These are phyloP conservation scores for Heliothis peltigera DNA, from an alignment of 2,888 invertebrate genomes.

Conservation along the genomic window DNA sequence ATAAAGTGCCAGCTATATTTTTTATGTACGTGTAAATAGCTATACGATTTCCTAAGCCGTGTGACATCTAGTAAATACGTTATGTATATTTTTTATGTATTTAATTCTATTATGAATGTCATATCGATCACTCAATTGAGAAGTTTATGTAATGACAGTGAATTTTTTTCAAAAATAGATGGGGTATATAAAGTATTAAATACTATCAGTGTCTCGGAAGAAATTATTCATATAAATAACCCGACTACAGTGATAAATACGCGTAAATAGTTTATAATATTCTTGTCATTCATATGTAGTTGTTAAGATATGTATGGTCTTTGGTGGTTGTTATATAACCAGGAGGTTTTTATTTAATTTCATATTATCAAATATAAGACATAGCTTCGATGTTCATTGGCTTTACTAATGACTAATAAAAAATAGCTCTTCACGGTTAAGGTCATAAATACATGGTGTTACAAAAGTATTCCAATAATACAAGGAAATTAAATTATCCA, in stretches of 20 bases:
- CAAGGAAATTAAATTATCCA: too few relatives aligned
- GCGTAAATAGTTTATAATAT: not conserved
- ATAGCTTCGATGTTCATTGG: too few relatives aligned
- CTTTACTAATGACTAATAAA: too few relatives aligned
- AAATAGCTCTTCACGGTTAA: too few relatives aligned
- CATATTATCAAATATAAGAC: too few relatives aligned
- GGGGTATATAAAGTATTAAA: conserved; percentile 21
- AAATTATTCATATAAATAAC: conserved; percentile 17
- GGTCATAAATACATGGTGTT: too few relatives aligned
- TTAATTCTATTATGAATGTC: conserved; percentile 41
- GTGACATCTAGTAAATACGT: conserved; percentile 69
- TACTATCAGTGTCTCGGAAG: conserved; percentile 20
- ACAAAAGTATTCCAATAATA: too few relatives aligned
- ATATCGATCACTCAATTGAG: conserved; percentile 39
- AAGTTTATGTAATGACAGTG: conserved; percentile 23
- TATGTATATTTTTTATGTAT: conserved; percentile 44
- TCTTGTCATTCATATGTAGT: conserved; percentile 7
- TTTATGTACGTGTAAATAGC: conserved; percentile 78
- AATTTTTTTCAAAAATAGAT: conserved; percentile 32
- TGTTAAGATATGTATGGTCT: conserved; percentile 28
- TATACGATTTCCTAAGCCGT: conserved; percentile 76
- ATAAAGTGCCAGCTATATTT: conserved; percentile 85
- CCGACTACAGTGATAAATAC: conserved; percentile 29
- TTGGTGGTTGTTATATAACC: too few relatives aligned
- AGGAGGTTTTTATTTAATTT: too few relatives aligned